Conservation (phyloP, 1,140 invertebrate species). For the Euwallacea fornicatus region DNA sequence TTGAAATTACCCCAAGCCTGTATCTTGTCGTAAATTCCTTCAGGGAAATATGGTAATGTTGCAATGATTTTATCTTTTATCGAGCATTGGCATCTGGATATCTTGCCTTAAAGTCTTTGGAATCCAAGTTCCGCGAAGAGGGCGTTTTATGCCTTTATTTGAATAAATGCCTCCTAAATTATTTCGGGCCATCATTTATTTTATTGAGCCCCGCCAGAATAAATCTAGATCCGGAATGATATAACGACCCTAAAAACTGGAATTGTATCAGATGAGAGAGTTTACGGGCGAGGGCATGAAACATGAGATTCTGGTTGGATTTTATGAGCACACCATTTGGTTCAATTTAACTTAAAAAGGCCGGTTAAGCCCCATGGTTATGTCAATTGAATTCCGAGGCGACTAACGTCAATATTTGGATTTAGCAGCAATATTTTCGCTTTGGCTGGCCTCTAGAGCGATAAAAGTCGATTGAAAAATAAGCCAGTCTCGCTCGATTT, state of each 20-base stretch:
- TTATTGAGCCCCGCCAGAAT: neutral
- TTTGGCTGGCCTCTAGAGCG: neutral
- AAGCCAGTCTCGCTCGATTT: conserved; percentile 2
- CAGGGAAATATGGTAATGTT: too few relatives aligned
- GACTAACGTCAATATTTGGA: too few relatives aligned
- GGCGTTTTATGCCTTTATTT: conserved; percentile 16
- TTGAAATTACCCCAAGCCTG: too few relatives aligned
- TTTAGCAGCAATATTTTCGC: too few relatives aligned
- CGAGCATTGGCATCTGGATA: neutral
- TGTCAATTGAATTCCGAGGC: too few relatives aligned
- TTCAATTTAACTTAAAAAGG: too few relatives aligned
- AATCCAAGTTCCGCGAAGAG: neutral
- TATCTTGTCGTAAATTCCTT: too few relatives aligned
- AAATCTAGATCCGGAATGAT: neutral
- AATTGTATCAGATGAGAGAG: neutral
- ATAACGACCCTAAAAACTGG: neutral
- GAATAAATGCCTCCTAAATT: conserved; percentile 9
- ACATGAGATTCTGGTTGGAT: too few relatives aligned
- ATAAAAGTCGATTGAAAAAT: conserved; percentile 10
- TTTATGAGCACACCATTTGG: too few relatives aligned
- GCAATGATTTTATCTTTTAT: too few relatives aligned
- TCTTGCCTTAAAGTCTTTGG: neutral
- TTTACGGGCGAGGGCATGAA: neutral
- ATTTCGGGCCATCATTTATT: conserved; percentile 5
- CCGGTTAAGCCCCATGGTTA: too few relatives aligned